Conservation (phyloP, 1,140 invertebrate genomes). For the Goniozus legneri region DNA sequence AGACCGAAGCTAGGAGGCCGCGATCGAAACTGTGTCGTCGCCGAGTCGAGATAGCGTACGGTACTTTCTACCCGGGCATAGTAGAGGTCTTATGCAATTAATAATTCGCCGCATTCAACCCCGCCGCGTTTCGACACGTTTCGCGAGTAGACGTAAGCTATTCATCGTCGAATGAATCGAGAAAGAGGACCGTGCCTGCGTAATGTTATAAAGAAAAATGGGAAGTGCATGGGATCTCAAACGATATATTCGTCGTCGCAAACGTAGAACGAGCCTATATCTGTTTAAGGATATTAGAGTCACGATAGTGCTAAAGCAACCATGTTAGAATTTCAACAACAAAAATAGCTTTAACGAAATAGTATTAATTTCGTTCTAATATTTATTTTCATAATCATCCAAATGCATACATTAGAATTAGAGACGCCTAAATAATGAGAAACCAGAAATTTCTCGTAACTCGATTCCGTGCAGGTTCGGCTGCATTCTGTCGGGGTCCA, state of each 20-base stretch:
- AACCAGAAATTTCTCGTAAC: no score
- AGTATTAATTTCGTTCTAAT: no score
- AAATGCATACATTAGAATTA: no score
- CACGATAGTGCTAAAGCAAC: no score
- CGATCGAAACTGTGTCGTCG: no score
- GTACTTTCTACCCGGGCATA: neutral
- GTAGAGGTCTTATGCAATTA: neutral
- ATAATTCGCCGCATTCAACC: neutral
- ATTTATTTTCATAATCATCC: no score
- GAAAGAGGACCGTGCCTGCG: neutral
- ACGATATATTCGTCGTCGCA: neutral
- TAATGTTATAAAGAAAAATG: no score
- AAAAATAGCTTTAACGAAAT: no score
- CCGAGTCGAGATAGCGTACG: neutral
- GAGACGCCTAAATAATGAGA: no score
- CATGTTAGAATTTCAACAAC: no score
- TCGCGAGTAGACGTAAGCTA: neutral
- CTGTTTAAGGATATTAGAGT: no score
- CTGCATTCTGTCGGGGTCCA: constrained; percentile 7
- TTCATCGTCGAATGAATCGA: neutral
- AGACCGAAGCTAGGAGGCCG: neutral
- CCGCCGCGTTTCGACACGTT: neutral
- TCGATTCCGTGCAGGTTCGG: constrained; percentile 7
- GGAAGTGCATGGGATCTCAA: neutral
- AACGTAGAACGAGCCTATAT: neutral